phyloP scores from a whole-genome alignment of 1,140 invertebrate species.

The Spodoptera litura region DNA sequence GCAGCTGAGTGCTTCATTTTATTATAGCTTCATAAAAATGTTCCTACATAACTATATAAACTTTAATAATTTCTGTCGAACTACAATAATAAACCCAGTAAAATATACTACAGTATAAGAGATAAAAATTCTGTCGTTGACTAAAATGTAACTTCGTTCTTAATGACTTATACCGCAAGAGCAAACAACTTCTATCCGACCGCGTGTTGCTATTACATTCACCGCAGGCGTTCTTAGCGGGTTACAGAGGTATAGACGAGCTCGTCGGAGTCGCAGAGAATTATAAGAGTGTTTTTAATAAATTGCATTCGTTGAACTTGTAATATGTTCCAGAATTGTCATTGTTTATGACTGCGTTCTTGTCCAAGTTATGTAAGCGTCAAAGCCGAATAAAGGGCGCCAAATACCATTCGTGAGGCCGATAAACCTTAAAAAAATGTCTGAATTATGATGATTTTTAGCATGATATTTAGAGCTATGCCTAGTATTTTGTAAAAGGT shows the following conservation, averaged over 20 bases:
- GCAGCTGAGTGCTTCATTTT: not conserved
- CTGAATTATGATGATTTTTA: too few relatives aligned
- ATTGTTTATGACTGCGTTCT: too few relatives aligned
- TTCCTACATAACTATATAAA: not conserved
- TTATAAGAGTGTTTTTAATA: not conserved
- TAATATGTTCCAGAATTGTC: not conserved
- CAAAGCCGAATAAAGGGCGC: too few relatives aligned
- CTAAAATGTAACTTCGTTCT: not conserved
- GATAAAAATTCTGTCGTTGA: not conserved
- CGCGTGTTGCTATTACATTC: constrained; percentile 18
- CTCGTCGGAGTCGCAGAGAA: not conserved
- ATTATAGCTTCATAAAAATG: not conserved
- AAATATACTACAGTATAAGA: not conserved
- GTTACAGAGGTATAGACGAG: not conserved
- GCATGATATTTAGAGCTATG: too few relatives aligned
- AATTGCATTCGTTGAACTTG: not conserved
- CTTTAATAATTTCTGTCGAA: not conserved
- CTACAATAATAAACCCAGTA: not conserved
- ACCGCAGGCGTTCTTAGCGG: not conserved
- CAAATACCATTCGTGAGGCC: too few relatives aligned
- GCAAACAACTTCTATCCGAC: constrained; percentile 1
- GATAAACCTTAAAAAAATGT: not conserved
- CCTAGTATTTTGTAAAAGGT: too few relatives aligned
- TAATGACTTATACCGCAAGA: constrained; percentile 19
- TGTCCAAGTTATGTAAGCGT: too few relatives aligned